Conservation (phyloP, 2,113 vertebrate species). For the Meleagris gallopavo region DNA sequence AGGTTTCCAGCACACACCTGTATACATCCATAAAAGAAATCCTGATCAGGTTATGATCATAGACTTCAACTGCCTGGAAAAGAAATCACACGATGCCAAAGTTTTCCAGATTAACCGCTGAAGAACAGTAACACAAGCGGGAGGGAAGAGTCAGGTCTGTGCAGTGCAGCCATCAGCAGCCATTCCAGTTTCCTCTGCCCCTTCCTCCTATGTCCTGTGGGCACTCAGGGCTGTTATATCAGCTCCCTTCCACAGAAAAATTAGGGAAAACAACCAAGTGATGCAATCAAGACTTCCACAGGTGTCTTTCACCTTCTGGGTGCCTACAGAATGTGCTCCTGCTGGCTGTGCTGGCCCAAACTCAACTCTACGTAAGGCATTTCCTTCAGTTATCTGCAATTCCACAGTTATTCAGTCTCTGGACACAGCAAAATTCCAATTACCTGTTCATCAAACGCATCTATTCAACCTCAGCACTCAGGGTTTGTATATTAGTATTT, state of each 20-base stretch:
- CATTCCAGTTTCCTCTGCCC: background rate
- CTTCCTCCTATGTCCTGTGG: background rate
- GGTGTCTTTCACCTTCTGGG: background rate
- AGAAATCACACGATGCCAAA: background rate
- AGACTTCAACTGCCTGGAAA: background rate
- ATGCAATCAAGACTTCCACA: background rate
- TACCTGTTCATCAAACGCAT: background rate
- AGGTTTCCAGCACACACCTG: accelerated
- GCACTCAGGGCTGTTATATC: background rate
- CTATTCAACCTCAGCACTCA: background rate
- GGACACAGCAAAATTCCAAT: background rate
- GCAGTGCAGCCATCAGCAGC: too few relatives aligned
- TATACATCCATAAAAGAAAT: background rate
- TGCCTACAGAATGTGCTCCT: background rate
- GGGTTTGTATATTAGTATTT: background rate
- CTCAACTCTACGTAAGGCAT: background rate
- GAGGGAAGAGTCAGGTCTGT: background rate
- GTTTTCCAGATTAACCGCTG: background rate
- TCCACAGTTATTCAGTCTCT: too few relatives aligned
- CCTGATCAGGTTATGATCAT: background rate
- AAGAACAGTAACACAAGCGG: background rate
- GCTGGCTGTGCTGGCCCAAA: background rate
- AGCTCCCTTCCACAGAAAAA: background rate
- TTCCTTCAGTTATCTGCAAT: background rate
- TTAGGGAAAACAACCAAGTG: accelerated